phyloP scores from a whole-genome alignment of 2,888 invertebrate species.

The Maniola hyperantus region DNA sequence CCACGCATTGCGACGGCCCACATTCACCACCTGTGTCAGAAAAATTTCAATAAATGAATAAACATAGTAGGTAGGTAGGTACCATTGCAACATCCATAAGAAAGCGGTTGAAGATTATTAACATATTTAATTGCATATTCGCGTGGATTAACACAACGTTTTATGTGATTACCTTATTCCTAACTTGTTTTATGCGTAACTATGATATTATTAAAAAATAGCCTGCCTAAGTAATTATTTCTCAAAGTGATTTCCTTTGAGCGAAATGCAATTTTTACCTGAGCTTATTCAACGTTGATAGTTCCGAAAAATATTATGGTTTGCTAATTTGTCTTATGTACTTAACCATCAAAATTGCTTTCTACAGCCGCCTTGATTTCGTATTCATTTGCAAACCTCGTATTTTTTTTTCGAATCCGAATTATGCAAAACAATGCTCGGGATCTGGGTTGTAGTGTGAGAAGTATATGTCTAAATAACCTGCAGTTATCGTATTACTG shows the following conservation, averaged over 20 bases:
- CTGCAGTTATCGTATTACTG: too few species aligned
- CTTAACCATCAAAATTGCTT: slow-evolving; percentile 59
- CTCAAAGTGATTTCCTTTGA: neutral
- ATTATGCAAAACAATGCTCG: too few species aligned
- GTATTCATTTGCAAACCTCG: too few species aligned
- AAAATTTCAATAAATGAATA: slow-evolving; percentile 12
- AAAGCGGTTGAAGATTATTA: slow-evolving; percentile 12
- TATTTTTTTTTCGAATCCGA: too few species aligned
- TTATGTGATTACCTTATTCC: slow-evolving; percentile 5
- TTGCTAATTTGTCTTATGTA: slow-evolving; percentile 10
- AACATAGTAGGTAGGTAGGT: neutral
- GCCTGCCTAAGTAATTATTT: neutral
- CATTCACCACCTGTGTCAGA: slow-evolving; percentile 56
- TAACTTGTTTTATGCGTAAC: slow-evolving; percentile 2
- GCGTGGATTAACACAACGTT: slow-evolving; percentile 14
- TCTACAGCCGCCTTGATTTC: too few species aligned
- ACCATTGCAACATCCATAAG: slow-evolving; percentile 23
- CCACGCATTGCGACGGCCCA: slow-evolving; percentile 67
- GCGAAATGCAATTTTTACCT: neutral
- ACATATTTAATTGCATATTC: slow-evolving; percentile 15
- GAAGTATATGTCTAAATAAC: too few species aligned
- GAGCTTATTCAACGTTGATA: neutral
- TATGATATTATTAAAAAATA: neutral
- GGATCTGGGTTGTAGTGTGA: too few species aligned
- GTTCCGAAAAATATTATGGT: too few species aligned